These are phyloP conservation scores for Leptinotarsa lineolata DNA, from an alignment of 1,140 invertebrate species.

Conservation along the genomic window DNA sequence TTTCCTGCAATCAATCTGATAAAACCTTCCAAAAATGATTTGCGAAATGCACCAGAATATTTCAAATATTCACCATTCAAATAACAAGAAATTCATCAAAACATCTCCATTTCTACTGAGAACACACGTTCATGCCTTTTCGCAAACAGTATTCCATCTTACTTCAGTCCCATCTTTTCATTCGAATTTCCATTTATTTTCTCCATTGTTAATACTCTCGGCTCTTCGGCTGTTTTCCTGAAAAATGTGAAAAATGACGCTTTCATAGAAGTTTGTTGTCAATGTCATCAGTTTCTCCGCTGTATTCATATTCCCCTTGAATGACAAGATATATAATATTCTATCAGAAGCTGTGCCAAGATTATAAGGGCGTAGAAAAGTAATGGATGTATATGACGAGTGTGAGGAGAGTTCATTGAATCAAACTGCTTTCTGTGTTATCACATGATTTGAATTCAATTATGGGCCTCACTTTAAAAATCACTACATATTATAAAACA, in stretches of 20 bases:
- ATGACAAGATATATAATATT: constrained; percentile 26
- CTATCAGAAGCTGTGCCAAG: constrained; percentile 2
- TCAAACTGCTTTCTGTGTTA: too few relatives aligned
- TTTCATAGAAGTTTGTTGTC: constrained; percentile 25
- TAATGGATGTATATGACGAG: background rate
- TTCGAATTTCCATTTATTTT: constrained; percentile 13
- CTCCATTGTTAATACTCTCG: background rate
- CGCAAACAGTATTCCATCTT: constrained; percentile 3
- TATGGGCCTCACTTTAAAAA: too few relatives aligned
- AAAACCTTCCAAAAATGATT: too few relatives aligned
- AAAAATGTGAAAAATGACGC: constrained; percentile 23
- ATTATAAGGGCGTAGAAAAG: background rate
- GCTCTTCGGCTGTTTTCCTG: background rate
- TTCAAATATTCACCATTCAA: too few relatives aligned
- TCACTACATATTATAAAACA: too few relatives aligned
- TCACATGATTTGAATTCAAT: too few relatives aligned
- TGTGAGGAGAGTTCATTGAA: background rate
- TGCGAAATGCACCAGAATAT: too few relatives aligned
- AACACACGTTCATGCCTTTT: background rate
- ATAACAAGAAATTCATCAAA: background rate
- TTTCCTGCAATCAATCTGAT: too few relatives aligned
- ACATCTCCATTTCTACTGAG: background rate
- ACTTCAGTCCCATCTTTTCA: background rate
- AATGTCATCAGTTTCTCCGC: constrained; percentile 20
- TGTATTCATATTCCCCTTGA: constrained; percentile 15